A percentile compares a stretch with the other conserved stretches of the same genome.
Conservation (phyloP, 2,113 vertebrate genomes). For the Willisornis vidua region DNA sequence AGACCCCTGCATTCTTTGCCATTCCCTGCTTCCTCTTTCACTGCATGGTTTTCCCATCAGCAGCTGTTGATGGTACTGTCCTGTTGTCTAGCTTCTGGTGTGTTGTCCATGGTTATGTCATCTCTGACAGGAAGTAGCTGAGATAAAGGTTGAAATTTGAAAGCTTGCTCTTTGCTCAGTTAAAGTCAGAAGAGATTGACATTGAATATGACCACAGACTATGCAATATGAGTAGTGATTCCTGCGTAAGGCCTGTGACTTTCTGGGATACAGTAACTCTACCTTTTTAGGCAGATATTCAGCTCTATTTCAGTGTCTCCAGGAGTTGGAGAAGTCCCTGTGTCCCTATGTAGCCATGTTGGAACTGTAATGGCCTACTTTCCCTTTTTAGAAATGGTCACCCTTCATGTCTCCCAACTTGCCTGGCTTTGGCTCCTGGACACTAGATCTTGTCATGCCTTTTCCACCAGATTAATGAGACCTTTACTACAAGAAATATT, state of each 20-base stretch:
- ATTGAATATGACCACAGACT: neutral
- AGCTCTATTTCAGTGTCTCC: neutral
- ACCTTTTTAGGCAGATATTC: neutral
- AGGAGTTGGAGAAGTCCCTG: neutral
- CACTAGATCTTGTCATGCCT: neutral
- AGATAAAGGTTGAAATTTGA: neutral
- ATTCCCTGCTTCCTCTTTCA: neutral
- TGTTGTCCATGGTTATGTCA: neutral
- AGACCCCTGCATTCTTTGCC: neutral
- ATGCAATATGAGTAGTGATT: neutral
- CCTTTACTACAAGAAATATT: neutral
- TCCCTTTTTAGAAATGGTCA: neutral
- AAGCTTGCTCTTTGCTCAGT: neutral
- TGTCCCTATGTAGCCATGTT: fast-evolving
- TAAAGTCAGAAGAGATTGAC: neutral
- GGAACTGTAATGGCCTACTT: neutral
- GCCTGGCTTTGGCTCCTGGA: neutral
- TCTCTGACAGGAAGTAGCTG: neutral
- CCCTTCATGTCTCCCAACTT: neutral
- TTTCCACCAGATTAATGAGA: neutral
- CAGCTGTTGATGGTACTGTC: neutral
- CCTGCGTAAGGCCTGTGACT: neutral
- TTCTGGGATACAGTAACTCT: neutral
- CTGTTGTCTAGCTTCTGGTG: neutral
- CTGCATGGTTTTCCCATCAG: neutral